phyloP scores from a whole-genome alignment of 2,797 vertebrate genomes.

The Falco cherrug region DNA sequence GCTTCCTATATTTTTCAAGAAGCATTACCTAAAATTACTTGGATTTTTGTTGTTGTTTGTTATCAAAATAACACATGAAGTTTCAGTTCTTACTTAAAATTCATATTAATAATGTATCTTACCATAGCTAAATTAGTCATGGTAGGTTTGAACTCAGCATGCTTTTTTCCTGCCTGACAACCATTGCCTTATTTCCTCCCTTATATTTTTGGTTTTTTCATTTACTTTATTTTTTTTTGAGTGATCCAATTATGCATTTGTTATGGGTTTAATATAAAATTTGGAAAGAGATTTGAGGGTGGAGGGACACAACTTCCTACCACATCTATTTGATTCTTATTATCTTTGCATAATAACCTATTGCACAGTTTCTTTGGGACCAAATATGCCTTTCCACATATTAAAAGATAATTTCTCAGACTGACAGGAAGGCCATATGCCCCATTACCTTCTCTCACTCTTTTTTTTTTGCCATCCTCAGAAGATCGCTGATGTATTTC shows the following conservation, averaged over 20 bases:
- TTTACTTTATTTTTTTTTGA: background rate
- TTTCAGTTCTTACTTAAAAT: background rate
- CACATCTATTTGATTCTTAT: background rate
- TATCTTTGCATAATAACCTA: background rate
- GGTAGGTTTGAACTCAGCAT: constrained; percentile 10
- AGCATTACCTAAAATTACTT: background rate
- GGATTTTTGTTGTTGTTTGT: background rate
- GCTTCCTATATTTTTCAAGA: background rate
- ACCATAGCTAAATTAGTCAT: background rate
- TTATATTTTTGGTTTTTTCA: background rate
- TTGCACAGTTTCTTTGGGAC: background rate
- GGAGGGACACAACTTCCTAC: background rate
- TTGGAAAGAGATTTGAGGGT: background rate
- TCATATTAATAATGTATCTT: background rate
- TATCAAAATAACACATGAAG: background rate
- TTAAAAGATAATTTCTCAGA: background rate
- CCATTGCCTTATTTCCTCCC: background rate
- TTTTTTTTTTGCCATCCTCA: background rate
- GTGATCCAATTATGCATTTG: background rate
- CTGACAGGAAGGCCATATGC: background rate
- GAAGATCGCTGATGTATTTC: background rate
- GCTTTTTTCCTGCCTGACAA: background rate
- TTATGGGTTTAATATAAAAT: background rate
- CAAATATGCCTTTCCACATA: background rate
- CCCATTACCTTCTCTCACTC: background rate